Evolutionary conservation across 2,113 vertebrate genomes (phyloP).

Genomic region (Amia ocellicauda): DNA sequence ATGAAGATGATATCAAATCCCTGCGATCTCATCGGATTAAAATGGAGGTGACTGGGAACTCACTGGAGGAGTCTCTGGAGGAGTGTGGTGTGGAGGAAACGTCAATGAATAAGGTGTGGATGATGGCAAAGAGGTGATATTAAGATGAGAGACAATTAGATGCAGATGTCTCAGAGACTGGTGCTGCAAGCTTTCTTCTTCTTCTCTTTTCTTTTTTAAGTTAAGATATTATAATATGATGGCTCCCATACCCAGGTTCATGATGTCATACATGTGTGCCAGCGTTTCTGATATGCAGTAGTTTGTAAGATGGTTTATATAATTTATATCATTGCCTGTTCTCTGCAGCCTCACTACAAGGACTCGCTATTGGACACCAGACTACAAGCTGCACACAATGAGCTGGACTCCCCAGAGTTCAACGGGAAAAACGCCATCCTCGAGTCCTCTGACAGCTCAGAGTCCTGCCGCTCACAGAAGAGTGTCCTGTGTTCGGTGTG

Average conservation of each 20-base stretch:
- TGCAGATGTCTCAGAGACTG: background rate
- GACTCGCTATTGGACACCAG: conserved; percentile 47
- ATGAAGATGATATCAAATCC: conserved; percentile 56
- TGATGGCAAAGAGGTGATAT: background rate
- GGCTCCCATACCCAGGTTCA: too few species aligned
- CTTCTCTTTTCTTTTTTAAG: background rate
- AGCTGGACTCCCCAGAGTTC: conserved; percentile 44
- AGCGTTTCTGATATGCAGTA: too few species aligned
- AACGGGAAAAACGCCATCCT: conserved; percentile 49
- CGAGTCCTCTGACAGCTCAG: conserved; percentile 44
- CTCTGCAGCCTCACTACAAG: conserved; percentile 52
- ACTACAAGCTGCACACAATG: conserved; percentile 49
- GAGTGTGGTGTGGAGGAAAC: conserved; percentile 49
- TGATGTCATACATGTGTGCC: too few species aligned
- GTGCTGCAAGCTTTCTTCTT: background rate
- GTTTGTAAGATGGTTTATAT: too few species aligned
- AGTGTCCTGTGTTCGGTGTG: conserved; percentile 58
- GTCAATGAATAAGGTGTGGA: conserved; percentile 56
- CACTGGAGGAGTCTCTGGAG: conserved; percentile 51
- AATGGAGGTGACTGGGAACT: conserved; percentile 58
- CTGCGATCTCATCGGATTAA: conserved; percentile 53
- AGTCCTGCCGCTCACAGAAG: conserved; percentile 53
- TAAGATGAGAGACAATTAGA: background rate
- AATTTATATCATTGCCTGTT: background rate
- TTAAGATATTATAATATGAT: too few species aligned